Evolutionary conservation across 2,113 vertebrate species (phyloP).

Genomic region (Anarrhichthys ocellatus): DNA sequence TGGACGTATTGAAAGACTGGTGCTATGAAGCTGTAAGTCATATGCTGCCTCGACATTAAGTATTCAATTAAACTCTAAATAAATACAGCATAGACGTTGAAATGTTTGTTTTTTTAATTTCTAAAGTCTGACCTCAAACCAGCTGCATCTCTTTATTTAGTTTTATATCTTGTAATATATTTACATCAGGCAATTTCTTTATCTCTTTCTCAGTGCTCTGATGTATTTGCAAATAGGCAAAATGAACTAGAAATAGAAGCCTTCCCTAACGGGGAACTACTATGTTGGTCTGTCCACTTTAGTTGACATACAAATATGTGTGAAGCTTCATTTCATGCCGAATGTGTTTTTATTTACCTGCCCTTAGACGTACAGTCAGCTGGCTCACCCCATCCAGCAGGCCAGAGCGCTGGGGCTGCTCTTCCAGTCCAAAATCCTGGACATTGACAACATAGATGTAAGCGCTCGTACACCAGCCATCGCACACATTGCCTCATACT

Average conservation of each 20-base stretch:
- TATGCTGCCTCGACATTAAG: neutral
- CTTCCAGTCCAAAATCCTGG: conserved; percentile 94
- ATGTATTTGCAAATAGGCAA: neutral
- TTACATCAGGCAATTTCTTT: no score
- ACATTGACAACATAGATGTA: conserved; percentile 95
- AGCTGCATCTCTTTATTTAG: neutral
- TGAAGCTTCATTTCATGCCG: neutral
- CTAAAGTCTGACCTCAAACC: neutral
- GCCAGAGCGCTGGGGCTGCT: conserved; percentile 90
- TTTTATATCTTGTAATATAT: neutral
- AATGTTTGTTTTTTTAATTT: neutral
- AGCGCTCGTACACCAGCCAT: conserved; percentile 71
- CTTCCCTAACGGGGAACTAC: neutral
- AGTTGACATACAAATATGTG: neutral
- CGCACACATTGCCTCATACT: neutral
- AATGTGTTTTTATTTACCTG: conserved; percentile 33
- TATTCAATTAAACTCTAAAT: neutral
- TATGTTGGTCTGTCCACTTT: neutral
- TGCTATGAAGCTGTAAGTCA: conserved; percentile 96
- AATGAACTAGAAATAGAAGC: neutral
- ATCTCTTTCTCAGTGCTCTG: neutral
- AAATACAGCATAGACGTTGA: neutral
- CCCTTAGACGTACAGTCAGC: conserved; percentile 92
- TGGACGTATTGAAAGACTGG: conserved; percentile 97
- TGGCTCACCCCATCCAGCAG: conserved; percentile 95